Evolutionary conservation across 2,888 invertebrate genomes (phyloP).

Genomic region (Dasysyrphus albostriatus): DNA sequence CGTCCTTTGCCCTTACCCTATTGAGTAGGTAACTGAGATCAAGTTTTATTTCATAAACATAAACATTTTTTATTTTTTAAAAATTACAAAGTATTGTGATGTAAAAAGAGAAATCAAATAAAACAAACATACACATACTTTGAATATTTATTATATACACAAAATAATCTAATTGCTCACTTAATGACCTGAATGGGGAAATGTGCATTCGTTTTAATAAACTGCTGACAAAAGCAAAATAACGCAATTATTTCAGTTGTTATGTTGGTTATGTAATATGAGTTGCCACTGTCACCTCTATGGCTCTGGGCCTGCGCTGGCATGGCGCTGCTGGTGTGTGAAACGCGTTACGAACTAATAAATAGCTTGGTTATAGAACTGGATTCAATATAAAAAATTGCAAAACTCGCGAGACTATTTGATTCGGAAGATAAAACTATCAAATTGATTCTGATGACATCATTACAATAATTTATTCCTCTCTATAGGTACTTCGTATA

Average conservation of each 20-base stretch:
- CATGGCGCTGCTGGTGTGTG: not conserved
- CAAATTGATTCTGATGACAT: conserved; percentile 12
- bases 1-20: no score
- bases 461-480: not conserved
- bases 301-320: not conserved
- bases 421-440: not conserved
- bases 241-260: conserved; percentile 13
- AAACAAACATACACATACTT: not conserved
- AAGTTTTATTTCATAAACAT: not conserved
- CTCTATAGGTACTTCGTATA: not conserved
- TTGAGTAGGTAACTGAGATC: not conserved
- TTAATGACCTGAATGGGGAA: conserved; percentile 41
- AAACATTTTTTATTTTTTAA: not conserved
- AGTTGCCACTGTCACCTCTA: not conserved
- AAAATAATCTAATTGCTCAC: conserved; percentile 29
- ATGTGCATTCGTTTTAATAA: conserved; percentile 34
- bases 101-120: conserved; percentile 15
- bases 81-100: not conserved
- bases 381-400: not conserved
- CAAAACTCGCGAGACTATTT: not conserved
- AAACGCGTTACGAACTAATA: conserved; percentile 17
- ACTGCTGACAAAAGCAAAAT: conserved; percentile 30
- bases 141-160: not conserved
- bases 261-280: conserved; percentile 13
- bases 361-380: not conserved